A percentile compares a stretch with the other conserved stretches of the same genome.
These are phyloP conservation scores for Jaculus jaculus DNA, from an alignment of 2,113 vertebrate species.

Conservation along the genomic window DNA sequence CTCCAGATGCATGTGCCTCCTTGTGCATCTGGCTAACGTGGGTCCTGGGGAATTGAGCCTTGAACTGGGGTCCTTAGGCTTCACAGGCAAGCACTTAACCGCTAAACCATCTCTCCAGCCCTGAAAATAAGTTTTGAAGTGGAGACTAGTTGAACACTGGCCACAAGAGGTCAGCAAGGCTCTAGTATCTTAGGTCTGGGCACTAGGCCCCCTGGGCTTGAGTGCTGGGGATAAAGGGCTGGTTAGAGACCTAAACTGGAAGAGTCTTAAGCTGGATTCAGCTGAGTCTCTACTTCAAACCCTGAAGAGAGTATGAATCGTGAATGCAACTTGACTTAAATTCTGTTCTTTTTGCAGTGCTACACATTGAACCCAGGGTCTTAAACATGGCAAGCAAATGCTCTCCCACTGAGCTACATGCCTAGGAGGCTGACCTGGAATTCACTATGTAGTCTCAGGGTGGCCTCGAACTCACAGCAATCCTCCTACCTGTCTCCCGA, in stretches of 20 bases:
- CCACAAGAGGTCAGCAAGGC: background rate
- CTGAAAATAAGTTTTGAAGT: slow-evolving; percentile 30
- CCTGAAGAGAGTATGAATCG: background rate
- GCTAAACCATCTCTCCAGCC: too few relatives aligned
- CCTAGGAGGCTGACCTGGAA: too few relatives aligned
- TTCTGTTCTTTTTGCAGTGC: background rate
- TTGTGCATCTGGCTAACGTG: too few relatives aligned
- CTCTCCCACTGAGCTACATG: background rate
- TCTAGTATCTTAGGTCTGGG: background rate
- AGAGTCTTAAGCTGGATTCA: background rate
- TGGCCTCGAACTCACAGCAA: too few relatives aligned
- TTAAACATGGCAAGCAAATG: background rate
- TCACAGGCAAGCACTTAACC: too few relatives aligned
- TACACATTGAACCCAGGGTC: background rate
- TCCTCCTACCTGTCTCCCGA: too few relatives aligned
- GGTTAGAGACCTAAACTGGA: background rate
- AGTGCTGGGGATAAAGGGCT: background rate
- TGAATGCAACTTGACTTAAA: background rate
- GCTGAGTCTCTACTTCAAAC: background rate
- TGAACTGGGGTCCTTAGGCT: too few relatives aligned
- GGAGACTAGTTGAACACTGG: background rate
- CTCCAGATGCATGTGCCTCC: too few relatives aligned
- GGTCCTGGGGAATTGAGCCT: too few relatives aligned
- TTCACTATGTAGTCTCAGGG: too few relatives aligned
- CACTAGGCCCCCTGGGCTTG: background rate